These are phyloP conservation scores for Anarsia innoxiella DNA, from an alignment of 2,888 invertebrate genomes.

Conservation along the genomic window DNA sequence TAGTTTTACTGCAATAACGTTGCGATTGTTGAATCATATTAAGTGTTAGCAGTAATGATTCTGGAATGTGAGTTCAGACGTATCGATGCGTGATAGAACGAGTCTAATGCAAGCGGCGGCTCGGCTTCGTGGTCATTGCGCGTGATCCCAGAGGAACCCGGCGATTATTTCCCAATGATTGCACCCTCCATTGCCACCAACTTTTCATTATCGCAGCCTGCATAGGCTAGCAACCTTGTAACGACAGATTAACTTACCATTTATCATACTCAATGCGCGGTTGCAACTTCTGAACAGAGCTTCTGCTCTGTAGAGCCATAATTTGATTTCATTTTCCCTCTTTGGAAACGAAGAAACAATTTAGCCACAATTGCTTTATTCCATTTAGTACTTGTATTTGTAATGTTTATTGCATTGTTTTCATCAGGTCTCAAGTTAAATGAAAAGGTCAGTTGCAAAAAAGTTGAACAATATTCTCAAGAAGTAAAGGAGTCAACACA, in stretches of 20 bases:
- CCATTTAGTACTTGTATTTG: constrained; percentile 1
- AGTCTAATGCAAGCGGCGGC: constrained; percentile 29
- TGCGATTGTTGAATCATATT: constrained; percentile 27
- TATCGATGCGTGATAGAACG: constrained; percentile 36
- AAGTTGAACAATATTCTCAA: too few species aligned
- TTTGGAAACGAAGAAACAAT: not conserved
- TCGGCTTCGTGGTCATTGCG: constrained; percentile 24
- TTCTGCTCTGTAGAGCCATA: too few species aligned
- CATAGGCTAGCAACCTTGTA: constrained; percentile 16
- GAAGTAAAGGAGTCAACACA: not conserved
- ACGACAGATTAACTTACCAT: constrained; percentile 16
- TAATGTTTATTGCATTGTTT: too few species aligned
- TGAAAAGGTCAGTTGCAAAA: not conserved
- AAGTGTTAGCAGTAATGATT: constrained; percentile 29
- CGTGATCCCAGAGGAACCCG: constrained; percentile 30
- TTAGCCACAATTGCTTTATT: not conserved
- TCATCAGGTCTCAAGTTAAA: too few species aligned
- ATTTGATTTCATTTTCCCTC: constrained; percentile 6
- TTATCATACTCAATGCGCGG: constrained; percentile 13
- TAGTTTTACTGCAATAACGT: constrained; percentile 19
- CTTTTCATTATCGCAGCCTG: constrained; percentile 34
- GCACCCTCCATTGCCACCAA: constrained; percentile 27
- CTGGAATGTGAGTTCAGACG: constrained; percentile 21
- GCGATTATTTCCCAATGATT: constrained; percentile 38
- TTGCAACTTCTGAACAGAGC: constrained; percentile 8